Conservation (phyloP, 2,888 invertebrate genomes). For the Eupithecia abbreviata region DNA sequence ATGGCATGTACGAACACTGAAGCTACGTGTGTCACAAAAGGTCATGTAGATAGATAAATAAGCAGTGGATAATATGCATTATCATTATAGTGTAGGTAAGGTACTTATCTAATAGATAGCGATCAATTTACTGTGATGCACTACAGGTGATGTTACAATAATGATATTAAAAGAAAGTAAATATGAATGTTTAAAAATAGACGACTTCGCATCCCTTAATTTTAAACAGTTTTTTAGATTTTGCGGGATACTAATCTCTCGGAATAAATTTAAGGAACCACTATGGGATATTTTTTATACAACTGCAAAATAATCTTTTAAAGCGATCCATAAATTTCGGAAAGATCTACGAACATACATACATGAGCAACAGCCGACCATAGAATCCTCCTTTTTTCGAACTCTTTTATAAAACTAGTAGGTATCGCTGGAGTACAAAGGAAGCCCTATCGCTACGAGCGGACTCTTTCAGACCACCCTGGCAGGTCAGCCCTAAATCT, state of each 20-base stretch:
- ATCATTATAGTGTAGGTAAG: neutral
- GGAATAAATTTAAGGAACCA: too few species aligned
- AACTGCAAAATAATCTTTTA: too few species aligned
- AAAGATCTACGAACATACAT: too few species aligned
- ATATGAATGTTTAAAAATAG: too few species aligned
- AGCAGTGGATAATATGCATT: neutral
- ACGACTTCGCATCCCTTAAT: too few species aligned
- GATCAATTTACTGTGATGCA: neutral
- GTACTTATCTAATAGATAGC: neutral
- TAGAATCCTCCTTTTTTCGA: too few species aligned
- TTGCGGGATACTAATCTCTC: too few species aligned
- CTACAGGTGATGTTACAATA: neutral
- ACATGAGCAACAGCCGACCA: too few species aligned
- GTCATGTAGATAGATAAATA: conserved; percentile 6
- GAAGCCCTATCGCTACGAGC: neutral
- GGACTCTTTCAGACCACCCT: neutral
- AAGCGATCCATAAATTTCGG: too few species aligned
- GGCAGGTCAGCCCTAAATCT: neutral
- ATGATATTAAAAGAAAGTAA: too few species aligned
- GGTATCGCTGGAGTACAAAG: neutral
- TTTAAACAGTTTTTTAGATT: too few species aligned
- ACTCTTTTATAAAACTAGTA: neutral
- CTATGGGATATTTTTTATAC: too few species aligned
- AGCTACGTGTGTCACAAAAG: conserved; percentile 29
- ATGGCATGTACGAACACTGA: conserved; percentile 46